phyloP scores from a whole-genome alignment of 2,113 vertebrate genomes.

The Cettia cetti region DNA sequence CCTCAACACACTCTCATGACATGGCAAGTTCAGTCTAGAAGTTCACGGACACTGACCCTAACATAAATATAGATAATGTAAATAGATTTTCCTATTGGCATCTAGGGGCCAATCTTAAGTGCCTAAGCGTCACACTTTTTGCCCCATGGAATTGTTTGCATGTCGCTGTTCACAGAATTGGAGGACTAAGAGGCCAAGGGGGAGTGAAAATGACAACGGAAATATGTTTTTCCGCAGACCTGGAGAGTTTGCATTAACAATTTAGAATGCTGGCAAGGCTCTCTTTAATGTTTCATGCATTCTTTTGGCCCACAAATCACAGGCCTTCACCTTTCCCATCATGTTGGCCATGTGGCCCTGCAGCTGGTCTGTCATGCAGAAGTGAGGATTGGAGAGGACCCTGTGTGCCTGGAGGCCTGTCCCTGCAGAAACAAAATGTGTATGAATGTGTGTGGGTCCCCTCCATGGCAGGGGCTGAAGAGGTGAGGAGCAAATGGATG shows the following conservation, averaged over 20 bases:
- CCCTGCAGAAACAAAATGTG: neutral
- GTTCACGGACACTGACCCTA: neutral
- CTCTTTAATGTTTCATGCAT: neutral
- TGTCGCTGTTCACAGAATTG: neutral
- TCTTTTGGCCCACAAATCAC: neutral
- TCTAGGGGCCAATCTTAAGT: neutral
- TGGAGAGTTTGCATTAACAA: neutral
- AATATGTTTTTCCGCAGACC: neutral
- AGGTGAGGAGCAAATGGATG: neutral
- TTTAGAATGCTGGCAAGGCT: neutral
- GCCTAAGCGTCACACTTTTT: neutral
- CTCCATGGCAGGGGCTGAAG: rapidly evolving
- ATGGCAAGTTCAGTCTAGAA: neutral
- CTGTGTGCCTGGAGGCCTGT: rapidly evolving
- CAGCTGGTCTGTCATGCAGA: neutral
- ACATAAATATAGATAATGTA: neutral
- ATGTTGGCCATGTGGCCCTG: neutral
- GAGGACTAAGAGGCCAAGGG: neutral
- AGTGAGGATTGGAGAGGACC: too few relatives aligned
- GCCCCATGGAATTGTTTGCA: neutral
- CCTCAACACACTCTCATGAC: neutral
- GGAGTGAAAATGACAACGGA: neutral
- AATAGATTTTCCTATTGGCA: neutral
- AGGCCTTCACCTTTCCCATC: neutral
- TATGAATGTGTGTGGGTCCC: rapidly evolving